Evolutionary conservation across 2,888 invertebrate species (phyloP).

Genomic region (Amiota minor): DNA sequence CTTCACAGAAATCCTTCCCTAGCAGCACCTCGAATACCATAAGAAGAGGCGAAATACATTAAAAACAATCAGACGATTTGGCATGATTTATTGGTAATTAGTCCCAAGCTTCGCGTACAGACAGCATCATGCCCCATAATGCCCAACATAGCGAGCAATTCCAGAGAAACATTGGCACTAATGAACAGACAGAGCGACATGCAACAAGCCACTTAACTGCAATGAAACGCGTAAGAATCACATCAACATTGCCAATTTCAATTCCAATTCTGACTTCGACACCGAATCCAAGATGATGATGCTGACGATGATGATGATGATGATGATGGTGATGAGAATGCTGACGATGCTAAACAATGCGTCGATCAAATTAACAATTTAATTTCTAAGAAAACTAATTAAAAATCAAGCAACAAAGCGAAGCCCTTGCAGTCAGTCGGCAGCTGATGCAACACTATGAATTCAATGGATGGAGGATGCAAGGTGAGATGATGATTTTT

Average conservation of each 20-base stretch:
- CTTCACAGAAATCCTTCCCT: too few relatives aligned
- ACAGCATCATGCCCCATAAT: not conserved
- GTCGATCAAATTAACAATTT: constrained; percentile 70
- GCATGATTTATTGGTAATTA: constrained; percentile 28
- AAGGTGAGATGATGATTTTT: constrained; percentile 43
- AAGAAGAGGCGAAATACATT: too few relatives aligned
- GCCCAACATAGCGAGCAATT: not conserved
- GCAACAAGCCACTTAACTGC: constrained; percentile 38
- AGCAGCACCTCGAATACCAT: too few relatives aligned
- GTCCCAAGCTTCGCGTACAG: constrained; percentile 1
- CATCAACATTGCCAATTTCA: constrained; percentile 40
- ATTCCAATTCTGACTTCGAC: not conserved
- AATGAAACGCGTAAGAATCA: constrained; percentile 32
- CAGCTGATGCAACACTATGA: not conserved
- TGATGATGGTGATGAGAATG: constrained; percentile 39
- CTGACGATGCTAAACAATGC: constrained; percentile 54
- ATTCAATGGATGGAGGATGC: not conserved
- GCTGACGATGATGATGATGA: constrained; percentile 47
- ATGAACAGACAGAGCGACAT: constrained; percentile 54
- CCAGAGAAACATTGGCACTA: constrained; percentile 60
- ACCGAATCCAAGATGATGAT: not conserved
- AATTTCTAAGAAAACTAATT: constrained; percentile 72
- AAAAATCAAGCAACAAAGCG: constrained; percentile 62
- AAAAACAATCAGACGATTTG: not conserved
- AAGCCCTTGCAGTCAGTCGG: constrained; percentile 2